Evolutionary conservation across 2,888 invertebrate genomes (phyloP).

Genomic region (Nomada fucata): DNA sequence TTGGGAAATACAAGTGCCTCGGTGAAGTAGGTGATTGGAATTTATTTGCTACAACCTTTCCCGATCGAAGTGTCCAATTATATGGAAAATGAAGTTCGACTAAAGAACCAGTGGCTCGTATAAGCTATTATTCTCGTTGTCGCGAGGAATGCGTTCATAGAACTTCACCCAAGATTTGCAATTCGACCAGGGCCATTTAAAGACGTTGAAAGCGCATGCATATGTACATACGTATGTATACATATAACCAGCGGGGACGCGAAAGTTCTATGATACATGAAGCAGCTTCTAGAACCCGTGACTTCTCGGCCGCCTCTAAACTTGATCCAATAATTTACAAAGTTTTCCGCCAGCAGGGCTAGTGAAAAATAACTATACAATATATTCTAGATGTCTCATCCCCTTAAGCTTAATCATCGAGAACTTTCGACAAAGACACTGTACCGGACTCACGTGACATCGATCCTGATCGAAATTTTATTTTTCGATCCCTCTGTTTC

Average conservation of each 20-base stretch:
- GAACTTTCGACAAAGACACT: background rate
- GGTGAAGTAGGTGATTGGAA: background rate
- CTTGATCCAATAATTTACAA: constrained; percentile 30
- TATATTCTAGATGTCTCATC: background rate
- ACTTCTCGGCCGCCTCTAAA: constrained; percentile 31
- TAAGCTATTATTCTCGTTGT: background rate
- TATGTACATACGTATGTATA: no score
- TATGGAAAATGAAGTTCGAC: no score
- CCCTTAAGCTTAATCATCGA: background rate
- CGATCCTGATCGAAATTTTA: background rate
- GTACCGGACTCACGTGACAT: background rate
- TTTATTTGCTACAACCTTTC: no score
- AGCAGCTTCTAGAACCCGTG: background rate
- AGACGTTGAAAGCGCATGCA: background rate
- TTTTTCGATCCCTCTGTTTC: background rate
- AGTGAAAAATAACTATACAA: constrained; percentile 5
- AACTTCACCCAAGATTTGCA: constrained; percentile 1
- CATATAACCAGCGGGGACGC: background rate
- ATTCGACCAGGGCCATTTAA: constrained; percentile 10
- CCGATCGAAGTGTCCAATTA: no score
- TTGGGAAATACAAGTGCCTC: no score
- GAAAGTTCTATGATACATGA: constrained; percentile 16
- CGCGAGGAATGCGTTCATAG: background rate
- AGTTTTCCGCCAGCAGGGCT: background rate
- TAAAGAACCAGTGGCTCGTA: background rate